These are phyloP conservation scores for Phalacrocorax brasilianus DNA, from an alignment of 2,113 vertebrate genomes.

Conservation along the genomic window DNA sequence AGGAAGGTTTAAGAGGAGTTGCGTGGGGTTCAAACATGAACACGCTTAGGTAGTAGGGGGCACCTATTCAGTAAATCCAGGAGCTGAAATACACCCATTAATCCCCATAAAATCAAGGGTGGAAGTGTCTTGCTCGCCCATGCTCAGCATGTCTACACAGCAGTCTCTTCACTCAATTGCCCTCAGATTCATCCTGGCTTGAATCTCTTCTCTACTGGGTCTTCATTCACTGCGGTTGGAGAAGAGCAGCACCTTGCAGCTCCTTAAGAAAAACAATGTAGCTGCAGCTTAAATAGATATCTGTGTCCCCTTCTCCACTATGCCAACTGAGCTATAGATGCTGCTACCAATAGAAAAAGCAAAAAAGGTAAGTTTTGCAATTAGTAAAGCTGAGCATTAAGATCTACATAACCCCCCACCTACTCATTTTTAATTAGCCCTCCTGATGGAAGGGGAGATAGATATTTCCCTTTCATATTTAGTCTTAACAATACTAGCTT, in stretches of 20 bases:
- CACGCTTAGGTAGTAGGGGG: background rate
- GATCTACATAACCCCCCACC: fast-evolving
- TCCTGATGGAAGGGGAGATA: background rate
- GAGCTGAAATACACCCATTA: background rate
- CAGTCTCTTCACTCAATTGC: background rate
- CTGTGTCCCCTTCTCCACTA: background rate
- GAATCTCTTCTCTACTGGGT: background rate
- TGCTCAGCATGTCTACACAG: background rate
- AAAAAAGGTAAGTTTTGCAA: background rate
- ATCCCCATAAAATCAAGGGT: background rate
- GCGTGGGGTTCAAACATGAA: background rate
- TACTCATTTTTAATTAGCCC: background rate
- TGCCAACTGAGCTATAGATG: background rate
- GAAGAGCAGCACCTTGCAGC: background rate
- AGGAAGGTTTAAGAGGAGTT: background rate
- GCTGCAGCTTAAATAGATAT: background rate
- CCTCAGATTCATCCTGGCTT: background rate
- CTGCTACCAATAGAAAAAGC: background rate
- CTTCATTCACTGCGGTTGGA: background rate
- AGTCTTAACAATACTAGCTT: background rate
- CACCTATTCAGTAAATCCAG: background rate
- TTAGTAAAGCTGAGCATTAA: background rate
- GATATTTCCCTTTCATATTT: background rate
- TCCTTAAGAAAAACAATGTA: background rate
- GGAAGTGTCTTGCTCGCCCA: background rate